Conservation (phyloP, 1,140 invertebrate genomes). For the Leucophenga varia region DNA sequence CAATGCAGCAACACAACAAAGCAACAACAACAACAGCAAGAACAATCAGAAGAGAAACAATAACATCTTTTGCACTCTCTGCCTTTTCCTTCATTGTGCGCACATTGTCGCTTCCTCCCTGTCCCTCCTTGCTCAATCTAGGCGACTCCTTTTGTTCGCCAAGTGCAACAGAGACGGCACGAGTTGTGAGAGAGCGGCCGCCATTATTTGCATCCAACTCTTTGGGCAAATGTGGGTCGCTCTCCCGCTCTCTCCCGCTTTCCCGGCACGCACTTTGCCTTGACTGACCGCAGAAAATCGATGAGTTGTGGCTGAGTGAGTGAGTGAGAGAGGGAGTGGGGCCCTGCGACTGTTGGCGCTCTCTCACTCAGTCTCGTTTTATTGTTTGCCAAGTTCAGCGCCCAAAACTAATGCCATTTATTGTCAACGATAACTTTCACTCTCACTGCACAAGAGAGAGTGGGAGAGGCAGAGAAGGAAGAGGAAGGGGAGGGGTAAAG, state of each 20-base stretch:
- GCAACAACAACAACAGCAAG: slow-evolving; percentile 1
- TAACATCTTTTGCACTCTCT: slow-evolving; percentile 40
- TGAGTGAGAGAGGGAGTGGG: slow-evolving; percentile 37
- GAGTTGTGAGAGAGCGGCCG: slow-evolving; percentile 4
- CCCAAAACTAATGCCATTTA: slow-evolving; percentile 52
- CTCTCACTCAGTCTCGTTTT: slow-evolving; percentile 17
- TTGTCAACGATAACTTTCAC: slow-evolving; percentile 44
- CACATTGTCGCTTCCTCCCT: background rate
- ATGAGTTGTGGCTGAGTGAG: background rate
- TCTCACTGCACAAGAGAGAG: slow-evolving; percentile 19
- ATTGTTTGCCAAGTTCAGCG: slow-evolving; percentile 47
- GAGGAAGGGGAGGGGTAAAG: slow-evolving; percentile 1
- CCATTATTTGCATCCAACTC: slow-evolving; percentile 41
- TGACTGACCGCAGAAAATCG: slow-evolving; percentile 31
- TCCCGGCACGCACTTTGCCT: slow-evolving; percentile 20
- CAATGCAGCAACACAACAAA: slow-evolving; percentile 11
- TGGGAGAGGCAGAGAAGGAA: background rate
- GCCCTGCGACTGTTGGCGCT: slow-evolving; percentile 14
- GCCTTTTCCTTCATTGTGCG: slow-evolving; percentile 4
- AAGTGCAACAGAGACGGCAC: background rate
- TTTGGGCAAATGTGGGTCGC: slow-evolving; percentile 29
- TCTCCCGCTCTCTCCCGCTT: slow-evolving; percentile 1
- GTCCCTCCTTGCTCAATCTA: slow-evolving; percentile 28
- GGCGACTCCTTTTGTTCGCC: slow-evolving; percentile 24
- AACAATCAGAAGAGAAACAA: too few species aligned